Conservation (phyloP, 2,797 vertebrate species). For the Tadarida brasiliensis region DNA sequence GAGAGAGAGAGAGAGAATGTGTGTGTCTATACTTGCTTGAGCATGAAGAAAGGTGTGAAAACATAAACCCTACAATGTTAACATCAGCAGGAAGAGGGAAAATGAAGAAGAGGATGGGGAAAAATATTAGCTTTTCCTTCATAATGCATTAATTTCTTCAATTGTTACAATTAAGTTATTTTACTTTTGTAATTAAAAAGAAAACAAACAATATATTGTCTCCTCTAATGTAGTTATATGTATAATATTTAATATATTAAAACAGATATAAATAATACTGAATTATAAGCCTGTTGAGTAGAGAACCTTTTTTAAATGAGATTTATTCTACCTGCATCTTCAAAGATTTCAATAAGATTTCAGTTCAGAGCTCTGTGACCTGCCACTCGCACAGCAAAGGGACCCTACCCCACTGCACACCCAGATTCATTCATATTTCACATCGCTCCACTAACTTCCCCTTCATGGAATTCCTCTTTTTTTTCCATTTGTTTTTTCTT, state of each 20-base stretch:
- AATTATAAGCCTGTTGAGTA: not conserved
- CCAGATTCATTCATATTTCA: not conserved
- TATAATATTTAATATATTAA: conserved; percentile 38
- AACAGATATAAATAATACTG: conserved; percentile 32
- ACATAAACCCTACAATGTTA: not conserved
- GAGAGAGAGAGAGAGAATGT: too few relatives aligned
- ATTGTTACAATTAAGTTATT: not conserved
- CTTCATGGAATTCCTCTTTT: conserved; percentile 48
- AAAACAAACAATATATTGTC: conserved; percentile 37
- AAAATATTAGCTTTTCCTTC: not conserved
- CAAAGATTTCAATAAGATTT: conserved; percentile 49
- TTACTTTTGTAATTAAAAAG: conserved; percentile 32
- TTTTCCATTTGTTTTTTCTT: conserved; percentile 59
- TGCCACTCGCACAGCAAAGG: conserved; percentile 56
- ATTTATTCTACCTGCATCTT: not conserved
- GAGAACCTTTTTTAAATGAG: conserved; percentile 43
- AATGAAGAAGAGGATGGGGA: not conserved
- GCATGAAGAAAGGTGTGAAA: not conserved
- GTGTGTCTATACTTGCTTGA: not conserved
- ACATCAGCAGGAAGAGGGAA: not conserved
- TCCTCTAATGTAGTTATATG: conserved; percentile 6
- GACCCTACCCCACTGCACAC: conserved; percentile 46
- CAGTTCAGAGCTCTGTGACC: conserved; percentile 65
- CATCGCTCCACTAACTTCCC: conserved; percentile 67
- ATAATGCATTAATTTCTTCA: not conserved